Conservation (phyloP, 2,888 invertebrate species). For the Aromia moschata region DNA sequence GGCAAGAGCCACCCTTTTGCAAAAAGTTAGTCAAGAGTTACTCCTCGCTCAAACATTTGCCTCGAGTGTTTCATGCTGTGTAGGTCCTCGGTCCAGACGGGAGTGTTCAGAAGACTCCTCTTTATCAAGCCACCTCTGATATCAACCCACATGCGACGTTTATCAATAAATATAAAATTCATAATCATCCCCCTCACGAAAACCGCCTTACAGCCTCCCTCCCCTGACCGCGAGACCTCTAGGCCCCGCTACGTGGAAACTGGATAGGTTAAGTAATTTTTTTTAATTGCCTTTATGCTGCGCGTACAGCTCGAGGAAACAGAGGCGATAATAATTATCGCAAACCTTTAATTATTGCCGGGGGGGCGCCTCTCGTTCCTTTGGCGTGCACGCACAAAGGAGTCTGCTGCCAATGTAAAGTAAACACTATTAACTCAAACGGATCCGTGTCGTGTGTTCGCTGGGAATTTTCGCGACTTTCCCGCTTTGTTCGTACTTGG, state of each 20-base stretch:
- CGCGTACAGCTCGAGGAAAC: conserved; percentile 46
- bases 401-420: conserved; percentile 43
- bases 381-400: conserved; percentile 41
- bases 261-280: conserved; percentile 45
- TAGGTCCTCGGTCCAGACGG: no score
- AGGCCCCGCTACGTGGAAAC: conserved; percentile 31
- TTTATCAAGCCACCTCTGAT: no score
- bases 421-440: conserved; percentile 45
- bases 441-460: conserved; percentile 43
- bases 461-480: conserved; percentile 26
- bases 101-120: no score
- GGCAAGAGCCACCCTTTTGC: no score
- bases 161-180: conserved; percentile 9
- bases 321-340: conserved; percentile 52
- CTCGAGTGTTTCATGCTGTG: no score
- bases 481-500: conserved; percentile 13
- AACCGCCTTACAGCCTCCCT: not conserved
- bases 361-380: conserved; percentile 43
- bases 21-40: no score
- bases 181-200: not conserved
- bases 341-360: conserved; percentile 56
- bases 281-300: conserved; percentile 49
- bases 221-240: conserved; percentile 3
- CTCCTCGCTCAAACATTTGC: no score
- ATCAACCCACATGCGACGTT: no score